Conservation (phyloP, 2,113 vertebrate species). For the Campylomormyrus numenius region DNA sequence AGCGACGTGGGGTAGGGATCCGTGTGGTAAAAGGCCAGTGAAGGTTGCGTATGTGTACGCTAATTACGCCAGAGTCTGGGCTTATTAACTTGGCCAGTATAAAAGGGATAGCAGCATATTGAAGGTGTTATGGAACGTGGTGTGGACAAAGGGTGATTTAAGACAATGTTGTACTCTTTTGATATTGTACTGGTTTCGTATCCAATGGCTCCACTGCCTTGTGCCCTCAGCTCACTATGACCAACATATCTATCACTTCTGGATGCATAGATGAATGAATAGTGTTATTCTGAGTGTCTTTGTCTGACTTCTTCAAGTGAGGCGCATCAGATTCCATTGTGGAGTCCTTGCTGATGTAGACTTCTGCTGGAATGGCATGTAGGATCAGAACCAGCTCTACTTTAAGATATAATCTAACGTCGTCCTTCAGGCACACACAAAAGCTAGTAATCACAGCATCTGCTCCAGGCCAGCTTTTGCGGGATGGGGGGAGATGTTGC, state of each 20-base stretch:
- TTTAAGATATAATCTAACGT: background rate
- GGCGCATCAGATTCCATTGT: background rate
- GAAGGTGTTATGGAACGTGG: background rate
- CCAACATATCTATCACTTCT: background rate
- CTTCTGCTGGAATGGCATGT: background rate
- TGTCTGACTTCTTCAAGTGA: background rate
- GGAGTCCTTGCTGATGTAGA: background rate
- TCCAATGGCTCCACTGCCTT: background rate
- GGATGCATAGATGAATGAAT: background rate
- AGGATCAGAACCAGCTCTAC: background rate
- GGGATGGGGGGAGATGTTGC: background rate
- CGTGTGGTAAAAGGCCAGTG: background rate
- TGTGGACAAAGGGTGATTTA: background rate
- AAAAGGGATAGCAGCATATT: background rate
- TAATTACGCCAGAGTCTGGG: background rate
- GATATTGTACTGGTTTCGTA: background rate
- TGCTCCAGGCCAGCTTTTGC: background rate
- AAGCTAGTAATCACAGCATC: background rate
- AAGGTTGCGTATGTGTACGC: background rate
- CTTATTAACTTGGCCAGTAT: background rate
- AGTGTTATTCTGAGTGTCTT: background rate
- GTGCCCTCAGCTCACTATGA: background rate
- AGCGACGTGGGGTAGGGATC: background rate
- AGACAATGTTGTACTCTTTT: background rate
- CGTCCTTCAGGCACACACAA: background rate